Conservation (phyloP, 2,888 invertebrate genomes). For the Geophilus truncorum region DNA sequence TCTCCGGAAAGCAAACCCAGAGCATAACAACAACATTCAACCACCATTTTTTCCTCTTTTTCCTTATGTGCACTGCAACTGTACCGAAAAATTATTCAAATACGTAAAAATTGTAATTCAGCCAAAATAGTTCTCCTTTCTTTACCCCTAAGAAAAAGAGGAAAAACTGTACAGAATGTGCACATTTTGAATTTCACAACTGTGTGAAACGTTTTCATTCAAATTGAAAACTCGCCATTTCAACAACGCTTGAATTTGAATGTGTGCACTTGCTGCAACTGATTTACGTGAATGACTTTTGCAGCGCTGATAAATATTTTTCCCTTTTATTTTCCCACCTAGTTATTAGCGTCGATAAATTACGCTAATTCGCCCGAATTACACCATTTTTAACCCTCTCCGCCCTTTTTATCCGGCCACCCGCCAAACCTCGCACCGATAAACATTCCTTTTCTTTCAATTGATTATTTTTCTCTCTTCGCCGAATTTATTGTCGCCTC, state of each 20-base stretch:
- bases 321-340: neutral
- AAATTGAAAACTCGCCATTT: neutral
- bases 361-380: no score
- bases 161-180: neutral
- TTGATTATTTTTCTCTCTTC: neutral
- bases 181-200: slow-evolving; percentile 10
- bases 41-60: neutral
- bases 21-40: neutral
- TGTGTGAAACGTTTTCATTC: neutral
- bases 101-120: neutral
- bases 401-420: neutral
- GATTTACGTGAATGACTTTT: neutral
- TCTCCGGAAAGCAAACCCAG: neutral
- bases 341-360: neutral
- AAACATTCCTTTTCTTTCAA: neutral
- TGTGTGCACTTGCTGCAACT: neutral
- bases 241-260: neutral
- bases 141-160: neutral
- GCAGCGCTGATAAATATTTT: no score
- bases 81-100: neutral
- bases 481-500: no score
- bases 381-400: neutral
- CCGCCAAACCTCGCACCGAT: neutral
- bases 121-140: neutral
- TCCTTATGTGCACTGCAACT: neutral